A percentile compares a stretch with the other conserved stretches of the same genome.
These are phyloP conservation scores for Liodrosophila aerea DNA, from an alignment of 2,888 invertebrate species.

Conservation along the genomic window DNA sequence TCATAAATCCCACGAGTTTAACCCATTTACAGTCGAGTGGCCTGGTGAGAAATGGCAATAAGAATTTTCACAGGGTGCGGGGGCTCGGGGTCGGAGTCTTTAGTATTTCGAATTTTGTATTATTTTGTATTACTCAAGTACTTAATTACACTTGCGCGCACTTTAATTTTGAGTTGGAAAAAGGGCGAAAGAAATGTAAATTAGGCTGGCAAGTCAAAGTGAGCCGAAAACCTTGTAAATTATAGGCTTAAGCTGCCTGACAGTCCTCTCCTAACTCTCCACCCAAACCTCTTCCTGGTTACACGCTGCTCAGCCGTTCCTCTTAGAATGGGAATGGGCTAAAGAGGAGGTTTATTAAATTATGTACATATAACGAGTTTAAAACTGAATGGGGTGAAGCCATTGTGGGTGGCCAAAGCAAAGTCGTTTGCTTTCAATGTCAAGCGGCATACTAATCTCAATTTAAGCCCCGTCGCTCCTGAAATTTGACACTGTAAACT, in stretches of 20 bases:
- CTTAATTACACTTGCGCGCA: constrained; percentile 77
- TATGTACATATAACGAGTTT: constrained; percentile 52
- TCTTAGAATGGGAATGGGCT: background rate
- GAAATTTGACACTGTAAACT: constrained; percentile 44
- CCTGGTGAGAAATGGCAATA: constrained; percentile 60
- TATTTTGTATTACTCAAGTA: constrained; percentile 68
- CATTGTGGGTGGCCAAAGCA: constrained; percentile 1
- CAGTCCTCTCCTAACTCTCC: constrained; percentile 1
- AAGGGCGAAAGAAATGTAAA: constrained; percentile 49
- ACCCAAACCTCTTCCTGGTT: constrained; percentile 37
- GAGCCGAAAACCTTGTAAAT: constrained; percentile 72
- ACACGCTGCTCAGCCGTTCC: constrained; percentile 39
- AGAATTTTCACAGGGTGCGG: constrained; percentile 51
- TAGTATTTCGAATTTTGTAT: constrained; percentile 19
- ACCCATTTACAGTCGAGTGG: constrained; percentile 70
- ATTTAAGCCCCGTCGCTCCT: constrained; percentile 50
- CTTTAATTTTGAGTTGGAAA: constrained; percentile 67
- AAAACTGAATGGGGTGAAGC: constrained; percentile 2
- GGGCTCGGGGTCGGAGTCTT: background rate
- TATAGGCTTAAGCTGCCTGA: constrained; percentile 67
- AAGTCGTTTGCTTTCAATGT: constrained; percentile 41
- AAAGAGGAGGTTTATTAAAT: constrained; percentile 67
- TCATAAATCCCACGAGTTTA: constrained; percentile 70
- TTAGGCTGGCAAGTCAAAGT: constrained; percentile 67
- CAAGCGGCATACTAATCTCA: constrained; percentile 58